Base-by-base conservation (phyloP, 2,888 invertebrate species). In the Pristionchus mayeri region DNA sequence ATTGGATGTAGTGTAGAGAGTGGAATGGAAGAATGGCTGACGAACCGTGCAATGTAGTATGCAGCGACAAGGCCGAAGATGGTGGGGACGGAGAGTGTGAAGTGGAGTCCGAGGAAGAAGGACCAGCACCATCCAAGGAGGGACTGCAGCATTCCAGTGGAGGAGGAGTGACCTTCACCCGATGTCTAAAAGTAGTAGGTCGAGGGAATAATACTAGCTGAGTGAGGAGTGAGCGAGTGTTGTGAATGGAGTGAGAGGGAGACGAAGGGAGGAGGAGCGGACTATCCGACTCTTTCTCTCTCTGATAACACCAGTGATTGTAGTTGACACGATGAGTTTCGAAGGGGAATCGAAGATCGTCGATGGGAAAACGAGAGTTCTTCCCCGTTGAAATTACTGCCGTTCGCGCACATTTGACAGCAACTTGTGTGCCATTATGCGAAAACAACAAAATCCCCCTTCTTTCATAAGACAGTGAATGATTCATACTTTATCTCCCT, bases 81-180 rank as follows among this genome's bases (percentile, higher is more conserved):
- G 40, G 37, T 3, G 21, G 67, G 67, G 7, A 67, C 40, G 40
- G 67, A 67, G n/a, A 67, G 3, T 0, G 67, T 67, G 67, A 67
- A 34, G 13, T 67, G 67, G 13, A 67, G 37, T 21, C 67, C 40
- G 37, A 67, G 30, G 67, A 63, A n/a, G n/a, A n/a, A n/a, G n/a
- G n/a, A n/a, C n/a, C n/a, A n/a, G n/a, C n/a, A 34, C 30, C 30
- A 30, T 63, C 63, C 63, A 13, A 34, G 1, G 30, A 67, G 34
- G n/a, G 37, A 24, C 13, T n/a, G 24, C 30, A 60, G 60, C 60
- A 60, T 60, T 30, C 40, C 37, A 27, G 18, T 67, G 60, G 30
- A 60, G 27, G 60, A 30, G 60, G 3, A 16, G 30, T 60, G 60
- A 67, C 67, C 67, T 67, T 67, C 67, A 67, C 67, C 67, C n/a